Evolutionary conservation across 2,797 vertebrate genomes (phyloP).

Genomic region (Lagorchestes hirsutus): DNA sequence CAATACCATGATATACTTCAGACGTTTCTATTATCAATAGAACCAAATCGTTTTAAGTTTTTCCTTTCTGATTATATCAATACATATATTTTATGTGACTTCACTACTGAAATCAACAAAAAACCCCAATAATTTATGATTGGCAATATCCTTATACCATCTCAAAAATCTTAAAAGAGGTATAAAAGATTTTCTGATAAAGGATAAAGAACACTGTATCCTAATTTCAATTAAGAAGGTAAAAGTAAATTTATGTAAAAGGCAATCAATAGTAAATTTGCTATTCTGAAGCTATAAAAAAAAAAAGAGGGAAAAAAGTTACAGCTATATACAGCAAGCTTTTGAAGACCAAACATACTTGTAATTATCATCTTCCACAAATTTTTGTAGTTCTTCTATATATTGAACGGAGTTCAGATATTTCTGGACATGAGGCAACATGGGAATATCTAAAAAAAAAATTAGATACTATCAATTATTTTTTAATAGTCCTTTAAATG

Average conservation of each 20-base stretch:
- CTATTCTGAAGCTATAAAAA: not conserved
- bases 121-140: slow-evolving; percentile 13
- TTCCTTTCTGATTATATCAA: slow-evolving; percentile 21
- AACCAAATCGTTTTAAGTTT: slow-evolving; percentile 18
- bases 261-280: not conserved
- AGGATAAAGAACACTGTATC: slow-evolving; percentile 7
- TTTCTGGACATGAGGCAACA: slow-evolving; percentile 98
- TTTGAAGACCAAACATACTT: slow-evolving; percentile 90
- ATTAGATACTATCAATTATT: slow-evolving; percentile 57
- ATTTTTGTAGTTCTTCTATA: slow-evolving; percentile 99
- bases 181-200: slow-evolving; percentile 35
- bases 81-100: slow-evolving; percentile 37
- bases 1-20: not conserved
- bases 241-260: slow-evolving; percentile 16
- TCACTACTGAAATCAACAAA: slow-evolving; percentile 18
- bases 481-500: slow-evolving; percentile 52
- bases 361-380: slow-evolving; percentile 99
- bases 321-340: slow-evolving; percentile 52
- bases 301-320: not conserved
- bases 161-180: slow-evolving; percentile 43
- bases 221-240: slow-evolving; percentile 4
- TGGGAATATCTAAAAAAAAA: slow-evolving; percentile 91
- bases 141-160: slow-evolving; percentile 43
- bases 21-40: slow-evolving; percentile 20
- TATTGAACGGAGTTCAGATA: slow-evolving; percentile 98